A percentile compares a stretch with the other conserved stretches of the same genome.
Evolutionary conservation across 1,140 invertebrate genomes (phyloP).

Genomic region (Sesamia nonagrioides): DNA sequence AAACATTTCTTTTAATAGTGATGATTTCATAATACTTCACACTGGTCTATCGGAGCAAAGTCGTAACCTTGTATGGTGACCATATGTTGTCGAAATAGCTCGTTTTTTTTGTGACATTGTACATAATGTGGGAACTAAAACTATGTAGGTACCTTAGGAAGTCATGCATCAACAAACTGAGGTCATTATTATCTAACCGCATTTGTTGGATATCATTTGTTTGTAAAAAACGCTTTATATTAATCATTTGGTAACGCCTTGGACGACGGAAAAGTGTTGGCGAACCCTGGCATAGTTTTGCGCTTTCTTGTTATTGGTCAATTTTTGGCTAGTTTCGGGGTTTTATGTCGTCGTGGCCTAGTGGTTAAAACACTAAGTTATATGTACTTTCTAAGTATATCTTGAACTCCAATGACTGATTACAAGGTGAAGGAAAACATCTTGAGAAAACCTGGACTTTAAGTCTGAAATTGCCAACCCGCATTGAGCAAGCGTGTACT

Average conservation of each 20-base stretch:
- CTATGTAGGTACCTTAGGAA: slow-evolving; percentile 50
- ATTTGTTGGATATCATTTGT: slow-evolving; percentile 36
- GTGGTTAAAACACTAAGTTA: no score
- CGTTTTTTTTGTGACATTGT: slow-evolving; percentile 66
- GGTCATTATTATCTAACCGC: slow-evolving; percentile 42
- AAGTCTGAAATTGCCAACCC: no score
- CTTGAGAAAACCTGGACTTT: no score
- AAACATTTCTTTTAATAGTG: slow-evolving; percentile 46
- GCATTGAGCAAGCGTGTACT: no score
- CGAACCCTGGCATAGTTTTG: slow-evolving; percentile 25
- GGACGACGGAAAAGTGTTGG: slow-evolving; percentile 24
- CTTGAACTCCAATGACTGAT: no score
- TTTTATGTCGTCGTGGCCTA: no score
- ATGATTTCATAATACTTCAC: slow-evolving; percentile 48
- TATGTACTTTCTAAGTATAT: no score
- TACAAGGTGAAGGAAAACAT: no score
- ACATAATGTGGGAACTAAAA: slow-evolving; percentile 71
- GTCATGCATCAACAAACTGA: slow-evolving; percentile 53
- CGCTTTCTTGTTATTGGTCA: slow-evolving; percentile 29
- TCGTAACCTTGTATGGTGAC: slow-evolving; percentile 71
- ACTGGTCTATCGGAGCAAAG: slow-evolving; percentile 36
- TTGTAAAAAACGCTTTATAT: slow-evolving; percentile 40
- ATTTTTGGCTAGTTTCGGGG: slow-evolving; percentile 6
- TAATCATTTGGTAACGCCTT: slow-evolving; percentile 31
- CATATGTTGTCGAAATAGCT: slow-evolving; percentile 73